These are phyloP conservation scores for Heliconius congener DNA, from an alignment of 1,140 invertebrate species.

Conservation along the genomic window DNA sequence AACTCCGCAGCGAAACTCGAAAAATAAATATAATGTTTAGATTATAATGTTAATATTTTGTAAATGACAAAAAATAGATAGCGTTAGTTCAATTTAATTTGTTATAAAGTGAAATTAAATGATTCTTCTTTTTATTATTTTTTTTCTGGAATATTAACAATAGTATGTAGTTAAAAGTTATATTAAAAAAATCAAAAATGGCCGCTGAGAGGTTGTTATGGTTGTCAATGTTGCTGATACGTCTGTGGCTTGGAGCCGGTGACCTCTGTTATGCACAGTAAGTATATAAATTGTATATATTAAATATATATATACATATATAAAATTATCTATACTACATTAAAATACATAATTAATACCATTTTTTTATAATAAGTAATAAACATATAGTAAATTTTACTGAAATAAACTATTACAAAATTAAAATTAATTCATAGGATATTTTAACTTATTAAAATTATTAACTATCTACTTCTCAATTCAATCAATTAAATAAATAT, in stretches of 20 bases:
- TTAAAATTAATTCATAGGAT: too few species aligned
- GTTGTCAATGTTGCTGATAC: slow-evolving; percentile 62
- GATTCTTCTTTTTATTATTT: slow-evolving; percentile 18
- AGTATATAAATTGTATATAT: slow-evolving; percentile 47
- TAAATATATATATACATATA: neutral
- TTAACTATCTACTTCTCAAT: too few species aligned
- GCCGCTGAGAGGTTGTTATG: slow-evolving; percentile 64
- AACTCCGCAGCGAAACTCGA: neutral
- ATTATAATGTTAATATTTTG: slow-evolving; percentile 27
- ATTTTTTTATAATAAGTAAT: too few species aligned
- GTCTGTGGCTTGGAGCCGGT: slow-evolving; percentile 70
- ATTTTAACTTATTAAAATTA: too few species aligned
- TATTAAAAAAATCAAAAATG: slow-evolving; percentile 55
- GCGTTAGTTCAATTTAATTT: slow-evolving; percentile 30
- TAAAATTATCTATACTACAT: too few species aligned
- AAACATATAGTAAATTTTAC: too few species aligned
- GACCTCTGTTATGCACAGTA: slow-evolving; percentile 79
- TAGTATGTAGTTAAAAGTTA: slow-evolving; percentile 30
- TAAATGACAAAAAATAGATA: slow-evolving; percentile 32
- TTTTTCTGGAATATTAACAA: slow-evolving; percentile 4
- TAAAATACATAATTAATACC: too few species aligned
- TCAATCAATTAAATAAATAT: too few species aligned
- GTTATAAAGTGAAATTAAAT: slow-evolving; percentile 28
- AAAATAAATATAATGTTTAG: slow-evolving; percentile 5
- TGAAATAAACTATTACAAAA: too few species aligned